phyloP scores from a whole-genome alignment of 92 coral and sea anemone genomes.

The Siderastrea radians region DNA sequence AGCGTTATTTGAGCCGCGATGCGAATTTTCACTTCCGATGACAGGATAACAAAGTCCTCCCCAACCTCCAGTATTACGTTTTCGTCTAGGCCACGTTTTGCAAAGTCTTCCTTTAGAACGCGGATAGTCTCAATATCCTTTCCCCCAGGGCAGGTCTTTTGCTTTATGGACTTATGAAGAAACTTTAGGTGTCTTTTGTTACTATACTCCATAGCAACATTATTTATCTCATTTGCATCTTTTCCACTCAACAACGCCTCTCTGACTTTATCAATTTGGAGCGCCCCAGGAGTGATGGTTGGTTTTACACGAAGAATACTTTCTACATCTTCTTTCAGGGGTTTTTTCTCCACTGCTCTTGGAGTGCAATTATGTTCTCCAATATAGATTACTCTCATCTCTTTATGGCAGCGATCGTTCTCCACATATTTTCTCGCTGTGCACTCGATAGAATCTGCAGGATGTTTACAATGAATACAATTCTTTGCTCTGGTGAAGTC shows the following conservation, averaged over 20 bases:
- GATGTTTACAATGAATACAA: constrained; percentile 8
- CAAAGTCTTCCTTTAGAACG: constrained; percentile 51
- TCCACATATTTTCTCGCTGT: constrained; percentile 71
- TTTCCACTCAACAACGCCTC: constrained; percentile 68
- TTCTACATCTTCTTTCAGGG: constrained; percentile 37
- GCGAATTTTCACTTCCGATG: constrained; percentile 37
- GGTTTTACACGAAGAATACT: constrained; percentile 31
- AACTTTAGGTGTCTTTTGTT: constrained; percentile 62
- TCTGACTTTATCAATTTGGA: constrained; percentile 64
- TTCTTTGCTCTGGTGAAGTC: constrained; percentile 44
- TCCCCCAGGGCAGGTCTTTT: constrained; percentile 36
- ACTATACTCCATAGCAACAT: constrained; percentile 47
- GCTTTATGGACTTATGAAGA: background rate
- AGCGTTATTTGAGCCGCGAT: constrained; percentile 51
- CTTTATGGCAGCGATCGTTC: constrained; percentile 74
- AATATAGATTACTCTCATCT: constrained; percentile 60
- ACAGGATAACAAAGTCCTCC: constrained; percentile 61
- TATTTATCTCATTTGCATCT: constrained; percentile 35
- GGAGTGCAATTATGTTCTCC: constrained; percentile 56
- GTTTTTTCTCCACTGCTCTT: constrained; percentile 51
- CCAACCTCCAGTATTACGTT: constrained; percentile 57
- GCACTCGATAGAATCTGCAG: constrained; percentile 28
- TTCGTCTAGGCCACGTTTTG: constrained; percentile 43
- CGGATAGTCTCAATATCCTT: constrained; percentile 59
- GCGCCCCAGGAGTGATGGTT: constrained; percentile 37